Conservation (phyloP, 2,797 vertebrate genomes). For the Hemibagrus guttatus region DNA sequence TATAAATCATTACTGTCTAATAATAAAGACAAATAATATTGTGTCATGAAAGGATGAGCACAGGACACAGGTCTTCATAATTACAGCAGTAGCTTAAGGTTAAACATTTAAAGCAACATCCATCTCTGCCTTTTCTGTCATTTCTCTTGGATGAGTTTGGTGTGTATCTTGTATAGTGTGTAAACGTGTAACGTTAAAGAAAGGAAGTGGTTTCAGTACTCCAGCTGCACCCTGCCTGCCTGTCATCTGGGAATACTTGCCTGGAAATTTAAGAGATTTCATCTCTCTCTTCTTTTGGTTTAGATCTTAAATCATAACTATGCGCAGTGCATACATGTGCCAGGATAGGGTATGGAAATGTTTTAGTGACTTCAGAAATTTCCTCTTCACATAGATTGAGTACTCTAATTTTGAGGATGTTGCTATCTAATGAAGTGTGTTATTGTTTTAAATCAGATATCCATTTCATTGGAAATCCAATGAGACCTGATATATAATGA, state of each 20-base stretch:
- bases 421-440: conserved; percentile 51
- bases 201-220: conserved; percentile 52
- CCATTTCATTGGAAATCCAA: conserved; percentile 50
- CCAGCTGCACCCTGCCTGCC: conserved; percentile 51
- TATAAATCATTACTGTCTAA: neutral
- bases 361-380: conserved; percentile 49
- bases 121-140: conserved; percentile 41
- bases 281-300: conserved; percentile 45
- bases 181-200: conserved; percentile 29
- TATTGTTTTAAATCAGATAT: conserved; percentile 50
- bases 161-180: conserved; percentile 33
- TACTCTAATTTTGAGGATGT: conserved; percentile 51
- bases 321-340: conserved; percentile 45
- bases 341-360: conserved; percentile 36
- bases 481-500: conserved; percentile 49
- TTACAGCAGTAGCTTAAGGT: neutral
- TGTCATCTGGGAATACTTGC: conserved; percentile 56
- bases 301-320: conserved; percentile 55
- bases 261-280: conserved; percentile 53
- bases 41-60: neutral
- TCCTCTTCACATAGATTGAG: conserved; percentile 35
- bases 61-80: neutral
- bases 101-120: conserved; percentile 35
- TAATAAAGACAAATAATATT: neutral
- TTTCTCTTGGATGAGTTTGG: conserved; percentile 47